Base-by-base conservation (phyloP, 2,797 vertebrate species). In the Craterocephalus amniculus region DNA sequence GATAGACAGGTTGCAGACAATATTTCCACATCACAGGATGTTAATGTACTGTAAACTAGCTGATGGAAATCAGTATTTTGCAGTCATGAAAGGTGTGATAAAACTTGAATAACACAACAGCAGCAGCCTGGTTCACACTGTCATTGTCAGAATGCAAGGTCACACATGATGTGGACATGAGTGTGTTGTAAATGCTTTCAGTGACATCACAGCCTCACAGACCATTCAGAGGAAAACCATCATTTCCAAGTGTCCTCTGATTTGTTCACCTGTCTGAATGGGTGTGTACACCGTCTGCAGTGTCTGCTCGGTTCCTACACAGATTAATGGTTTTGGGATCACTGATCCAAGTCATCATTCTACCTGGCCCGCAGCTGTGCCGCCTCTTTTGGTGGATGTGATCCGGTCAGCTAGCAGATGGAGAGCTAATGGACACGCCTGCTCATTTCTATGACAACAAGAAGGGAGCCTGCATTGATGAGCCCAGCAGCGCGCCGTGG, bases 391-490 rank as follows among this genome's bases (percentile, higher is more conserved):
- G 67, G 29, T 5, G 49, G 66, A 64, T 49, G 57, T 48, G 71
- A 68, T 75, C 48, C 16, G 38, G 36, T 26, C 58, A 18, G 63
- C 59, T 43, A 14, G 66, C 56, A 72, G 64, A 70, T 2, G 18
- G 76, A 69, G 31, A 68, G 76, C 79, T 81, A 77, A 89, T 71
- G 67, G 77, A 76, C 24, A 27, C 49, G 45, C 68, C 57, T 27
- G 66, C 57, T 51, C 51, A 87, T 92, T 90, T 81, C 89, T 86
- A 89, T 92, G 90, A 90, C 91, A 92, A 94, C 91, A 72, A 67
- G 61, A 83, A 79, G 55, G 74, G 72, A 78, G 4, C 29, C 45
- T 54, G 70, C 79, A 73, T 60, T 75, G 83, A 87, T 73, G 75
- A 87, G 77, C 64, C 83, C 84, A 63, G 84, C 81, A 82, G 76